phyloP scores from a whole-genome alignment of 2,888 invertebrate genomes.

The Hemicrepidius hirtus region DNA sequence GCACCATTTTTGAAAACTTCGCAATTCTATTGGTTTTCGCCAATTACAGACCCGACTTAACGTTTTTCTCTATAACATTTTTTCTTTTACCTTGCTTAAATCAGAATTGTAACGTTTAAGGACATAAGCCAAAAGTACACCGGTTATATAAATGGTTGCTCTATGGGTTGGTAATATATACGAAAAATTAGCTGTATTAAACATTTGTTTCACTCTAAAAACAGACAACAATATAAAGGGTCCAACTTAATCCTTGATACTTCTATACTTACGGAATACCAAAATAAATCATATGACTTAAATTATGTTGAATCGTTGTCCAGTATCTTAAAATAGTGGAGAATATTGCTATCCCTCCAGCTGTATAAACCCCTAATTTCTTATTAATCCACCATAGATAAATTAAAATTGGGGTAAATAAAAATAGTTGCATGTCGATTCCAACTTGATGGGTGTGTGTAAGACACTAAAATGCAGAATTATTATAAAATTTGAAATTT shows the following conservation, averaged over 20 bases:
- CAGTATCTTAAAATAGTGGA: conserved; percentile 77
- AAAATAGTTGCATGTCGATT: conserved; percentile 80
- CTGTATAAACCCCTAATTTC: conserved; percentile 70
- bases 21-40: too few species aligned
- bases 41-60: too few species aligned
- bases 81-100: conserved; percentile 37
- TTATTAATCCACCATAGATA: conserved; percentile 75
- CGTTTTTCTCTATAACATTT: too few species aligned
- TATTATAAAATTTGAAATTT: conserved; percentile 9
- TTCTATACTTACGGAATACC: conserved; percentile 78
- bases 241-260: too few species aligned
- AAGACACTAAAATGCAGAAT: conserved; percentile 62
- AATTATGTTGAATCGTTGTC: conserved; percentile 74
- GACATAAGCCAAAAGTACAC: conserved; percentile 76
- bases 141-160: conserved; percentile 79
- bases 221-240: neutral
- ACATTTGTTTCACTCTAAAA: conserved; percentile 76
- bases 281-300: conserved; percentile 79
- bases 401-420: conserved; percentile 76
- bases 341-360: conserved; percentile 71
- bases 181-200: conserved; percentile 79
- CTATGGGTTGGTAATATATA: conserved; percentile 79
- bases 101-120: conserved; percentile 64
- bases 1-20: too few species aligned
- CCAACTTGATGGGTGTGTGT: conserved; percentile 82